A percentile compares a stretch with the other conserved stretches of the same genome.
These are phyloP conservation scores for Grammomys surdaster DNA, from an alignment of 2,113 vertebrate species.

Conservation along the genomic window DNA sequence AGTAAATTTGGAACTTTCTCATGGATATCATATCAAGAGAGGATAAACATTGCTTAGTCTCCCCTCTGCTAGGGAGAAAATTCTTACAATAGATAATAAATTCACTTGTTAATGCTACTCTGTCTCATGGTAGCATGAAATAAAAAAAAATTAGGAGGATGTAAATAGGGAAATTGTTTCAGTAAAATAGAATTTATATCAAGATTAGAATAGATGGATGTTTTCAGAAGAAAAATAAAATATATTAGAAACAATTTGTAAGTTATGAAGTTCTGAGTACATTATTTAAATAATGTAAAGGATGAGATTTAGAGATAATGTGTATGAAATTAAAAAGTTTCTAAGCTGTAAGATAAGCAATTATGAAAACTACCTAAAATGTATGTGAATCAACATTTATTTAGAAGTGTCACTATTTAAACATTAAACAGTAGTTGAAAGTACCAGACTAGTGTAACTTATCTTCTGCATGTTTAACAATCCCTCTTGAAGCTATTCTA, in stretches of 20 bases:
- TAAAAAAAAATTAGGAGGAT: neutral
- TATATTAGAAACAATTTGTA: neutral
- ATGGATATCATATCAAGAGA: too few relatives aligned
- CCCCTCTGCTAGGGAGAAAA: rapidly evolving
- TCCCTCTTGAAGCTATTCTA: neutral
- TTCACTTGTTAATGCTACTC: neutral
- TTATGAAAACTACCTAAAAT: neutral
- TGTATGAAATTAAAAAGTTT: neutral
- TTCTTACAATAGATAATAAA: neutral
- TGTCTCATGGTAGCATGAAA: neutral
- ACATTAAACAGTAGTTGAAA: neutral
- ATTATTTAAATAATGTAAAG: neutral
- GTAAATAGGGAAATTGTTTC: neutral
- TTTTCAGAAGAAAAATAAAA: neutral
- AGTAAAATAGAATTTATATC: neutral
- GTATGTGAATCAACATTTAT: neutral
- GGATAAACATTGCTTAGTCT: neutral
- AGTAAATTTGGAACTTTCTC: too few relatives aligned
- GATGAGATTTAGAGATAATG: neutral
- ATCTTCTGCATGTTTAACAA: neutral
- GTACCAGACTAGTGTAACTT: neutral
- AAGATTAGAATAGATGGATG: neutral
- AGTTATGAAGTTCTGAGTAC: neutral
- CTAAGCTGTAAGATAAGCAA: neutral
- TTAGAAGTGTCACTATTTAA: neutral